These are phyloP conservation scores for Thripadectes ignobilis DNA, from an alignment of 2,797 vertebrate species.

Conservation along the genomic window DNA sequence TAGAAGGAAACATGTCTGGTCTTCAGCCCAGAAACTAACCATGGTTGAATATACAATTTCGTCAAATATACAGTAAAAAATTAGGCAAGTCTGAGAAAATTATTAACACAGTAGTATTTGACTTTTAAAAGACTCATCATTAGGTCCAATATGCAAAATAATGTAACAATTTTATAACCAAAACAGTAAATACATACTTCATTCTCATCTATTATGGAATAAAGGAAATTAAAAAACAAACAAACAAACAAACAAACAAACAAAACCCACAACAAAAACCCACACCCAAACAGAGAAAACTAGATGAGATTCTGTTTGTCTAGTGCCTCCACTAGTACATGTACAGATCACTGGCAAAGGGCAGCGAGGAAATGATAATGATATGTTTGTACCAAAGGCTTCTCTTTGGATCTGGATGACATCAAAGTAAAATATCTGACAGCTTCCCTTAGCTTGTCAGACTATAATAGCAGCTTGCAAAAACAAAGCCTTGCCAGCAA, in stretches of 20 bases:
- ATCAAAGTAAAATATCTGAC: constrained; percentile 34
- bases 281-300: background rate
- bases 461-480: background rate
- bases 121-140: background rate
- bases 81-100: background rate
- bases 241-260: background rate
- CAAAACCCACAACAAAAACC: background rate
- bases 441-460: constrained; percentile 23
- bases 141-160: background rate
- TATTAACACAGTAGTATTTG: background rate
- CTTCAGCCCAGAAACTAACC: background rate
- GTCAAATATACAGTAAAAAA: background rate
- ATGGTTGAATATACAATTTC: background rate
- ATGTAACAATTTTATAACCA: background rate
- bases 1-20: background rate
- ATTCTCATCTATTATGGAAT: background rate
- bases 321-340: background rate
- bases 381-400: background rate
- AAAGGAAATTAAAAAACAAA: background rate
- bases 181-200: background rate
- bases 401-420: constrained; percentile 1
- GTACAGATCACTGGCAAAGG: background rate
- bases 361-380: background rate
- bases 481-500: constrained; percentile 4
- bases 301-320: background rate